These are phyloP conservation scores for Molanna angustata DNA, from an alignment of 2,888 invertebrate genomes.

Conservation along the genomic window DNA sequence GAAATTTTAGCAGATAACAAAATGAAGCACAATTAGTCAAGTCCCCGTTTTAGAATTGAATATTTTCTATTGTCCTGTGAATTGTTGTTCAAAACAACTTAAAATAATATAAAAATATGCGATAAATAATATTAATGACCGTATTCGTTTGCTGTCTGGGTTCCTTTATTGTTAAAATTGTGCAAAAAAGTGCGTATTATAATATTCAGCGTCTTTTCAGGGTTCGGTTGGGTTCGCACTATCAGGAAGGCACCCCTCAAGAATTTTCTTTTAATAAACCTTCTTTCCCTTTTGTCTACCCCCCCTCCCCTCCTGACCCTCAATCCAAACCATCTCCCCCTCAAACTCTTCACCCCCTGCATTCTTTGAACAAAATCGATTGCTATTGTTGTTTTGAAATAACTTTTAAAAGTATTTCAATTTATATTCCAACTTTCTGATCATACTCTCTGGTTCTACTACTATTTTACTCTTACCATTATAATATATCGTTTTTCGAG, in stretches of 20 bases:
- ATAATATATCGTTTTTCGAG: conserved; percentile 3
- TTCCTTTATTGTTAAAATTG: too few relatives aligned
- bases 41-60: too few relatives aligned
- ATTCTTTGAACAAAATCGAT: conserved; percentile 23
- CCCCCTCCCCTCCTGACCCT: conserved; percentile 7
- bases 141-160: too few relatives aligned
- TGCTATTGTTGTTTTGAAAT: conserved; percentile 25
- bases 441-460: conserved; percentile 8
- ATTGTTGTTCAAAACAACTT: too few relatives aligned
- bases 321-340: background rate
- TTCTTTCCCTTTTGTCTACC: conserved; percentile 9
- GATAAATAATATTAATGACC: too few relatives aligned
- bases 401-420: conserved; percentile 29
- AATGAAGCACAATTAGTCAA: too few relatives aligned
- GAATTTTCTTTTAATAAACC: conserved; percentile 32
- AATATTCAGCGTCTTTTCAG: too few relatives aligned
- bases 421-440: conserved; percentile 24
- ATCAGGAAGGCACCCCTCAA: conserved; percentile 13
- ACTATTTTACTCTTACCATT: too few relatives aligned
- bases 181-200: too few relatives aligned
- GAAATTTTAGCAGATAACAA: too few relatives aligned
- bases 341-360: conserved; percentile 11
- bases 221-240: conserved; percentile 8
- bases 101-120: too few relatives aligned
- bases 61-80: too few relatives aligned